Evolutionary conservation across 2,113 vertebrate genomes (phyloP).

Genomic region (Bambusicola thoracicus): DNA sequence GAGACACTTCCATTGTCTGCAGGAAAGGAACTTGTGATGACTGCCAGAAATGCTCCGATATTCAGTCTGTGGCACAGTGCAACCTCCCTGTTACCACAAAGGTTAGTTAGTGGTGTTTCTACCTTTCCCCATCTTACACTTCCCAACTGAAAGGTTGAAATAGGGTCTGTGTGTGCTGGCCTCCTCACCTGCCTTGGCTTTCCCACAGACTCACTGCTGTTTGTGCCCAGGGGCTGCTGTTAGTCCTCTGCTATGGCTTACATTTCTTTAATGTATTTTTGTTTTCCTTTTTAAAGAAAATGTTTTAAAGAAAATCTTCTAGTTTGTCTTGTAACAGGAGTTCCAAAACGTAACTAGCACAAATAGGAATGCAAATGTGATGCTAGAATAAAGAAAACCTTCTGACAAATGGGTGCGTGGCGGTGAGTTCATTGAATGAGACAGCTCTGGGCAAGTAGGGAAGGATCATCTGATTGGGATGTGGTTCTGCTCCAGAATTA

Average conservation of each 20-base stretch:
- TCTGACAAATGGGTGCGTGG: neutral
- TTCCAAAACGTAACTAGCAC: neutral
- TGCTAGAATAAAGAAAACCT: constrained; percentile 63
- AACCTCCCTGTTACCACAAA: neutral
- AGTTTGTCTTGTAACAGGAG: neutral
- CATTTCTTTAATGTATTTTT: neutral
- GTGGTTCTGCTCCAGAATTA: neutral
- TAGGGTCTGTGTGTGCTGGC: neutral
- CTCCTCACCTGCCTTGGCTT: neutral
- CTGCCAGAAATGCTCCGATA: accelerated
- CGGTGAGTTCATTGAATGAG: accelerated
- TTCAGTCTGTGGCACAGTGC: neutral
- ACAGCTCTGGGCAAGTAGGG: neutral
- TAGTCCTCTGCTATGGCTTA: neutral
- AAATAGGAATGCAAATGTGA: constrained; percentile 38
- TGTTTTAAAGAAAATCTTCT: neutral
- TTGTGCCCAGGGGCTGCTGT: neutral
- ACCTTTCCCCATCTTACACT: neutral
- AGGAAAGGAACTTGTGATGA: accelerated
- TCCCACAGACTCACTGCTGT: neutral
- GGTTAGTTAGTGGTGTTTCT: neutral
- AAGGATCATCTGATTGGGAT: too few relatives aligned
- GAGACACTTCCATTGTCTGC: accelerated
- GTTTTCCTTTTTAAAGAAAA: neutral
- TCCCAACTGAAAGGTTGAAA: neutral